Percentiles rank a stretch among this genome's conserved stretches.
These are phyloP conservation scores for Platyura marginata DNA, from an alignment of 1,140 invertebrate genomes.

Conservation along the genomic window DNA sequence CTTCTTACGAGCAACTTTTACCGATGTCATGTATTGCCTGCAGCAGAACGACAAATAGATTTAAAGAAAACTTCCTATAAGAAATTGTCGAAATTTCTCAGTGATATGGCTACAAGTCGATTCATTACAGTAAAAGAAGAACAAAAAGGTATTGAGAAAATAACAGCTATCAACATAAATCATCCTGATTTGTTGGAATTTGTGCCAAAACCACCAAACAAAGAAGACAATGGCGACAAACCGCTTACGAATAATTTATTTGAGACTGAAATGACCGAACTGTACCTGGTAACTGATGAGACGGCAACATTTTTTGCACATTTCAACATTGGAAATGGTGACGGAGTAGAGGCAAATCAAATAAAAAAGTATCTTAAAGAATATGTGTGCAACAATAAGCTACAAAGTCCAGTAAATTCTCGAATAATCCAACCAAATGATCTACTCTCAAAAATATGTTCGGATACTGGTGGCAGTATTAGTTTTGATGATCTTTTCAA, in stretches of 20 bases:
- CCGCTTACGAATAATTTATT: slow-evolving; percentile 10
- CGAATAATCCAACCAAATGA: slow-evolving; percentile 24
- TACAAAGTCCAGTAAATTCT: slow-evolving; percentile 31
- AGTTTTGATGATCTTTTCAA: slow-evolving; percentile 43
- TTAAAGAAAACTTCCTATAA: slow-evolving; percentile 81
- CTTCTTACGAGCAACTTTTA: slow-evolving; percentile 59
- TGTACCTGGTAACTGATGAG: slow-evolving; percentile 37
- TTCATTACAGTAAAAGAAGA: slow-evolving; percentile 47
- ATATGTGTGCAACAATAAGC: slow-evolving; percentile 54
- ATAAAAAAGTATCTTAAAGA: slow-evolving; percentile 52
- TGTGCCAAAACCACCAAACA: slow-evolving; percentile 11
- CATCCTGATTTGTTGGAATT: slow-evolving; percentile 31
- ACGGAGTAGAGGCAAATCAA: slow-evolving; percentile 40
- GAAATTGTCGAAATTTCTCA: slow-evolving; percentile 69
- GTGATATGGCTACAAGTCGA: slow-evolving; percentile 41
- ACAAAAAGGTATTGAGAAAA: slow-evolving; percentile 53
- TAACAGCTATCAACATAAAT: slow-evolving; percentile 33
- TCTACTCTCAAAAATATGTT: slow-evolving; percentile 19
- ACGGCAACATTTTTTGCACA: slow-evolving; percentile 18
- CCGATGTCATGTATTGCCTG: slow-evolving; percentile 56
- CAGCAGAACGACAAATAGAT: slow-evolving; percentile 43
- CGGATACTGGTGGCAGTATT: slow-evolving; percentile 10
- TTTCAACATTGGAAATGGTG: slow-evolving; percentile 50
- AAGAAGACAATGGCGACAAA: not conserved
- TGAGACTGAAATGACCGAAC: slow-evolving; percentile 37